Evolutionary conservation across 2,888 invertebrate species (phyloP).

Genomic region (Choreutis nemorana): DNA sequence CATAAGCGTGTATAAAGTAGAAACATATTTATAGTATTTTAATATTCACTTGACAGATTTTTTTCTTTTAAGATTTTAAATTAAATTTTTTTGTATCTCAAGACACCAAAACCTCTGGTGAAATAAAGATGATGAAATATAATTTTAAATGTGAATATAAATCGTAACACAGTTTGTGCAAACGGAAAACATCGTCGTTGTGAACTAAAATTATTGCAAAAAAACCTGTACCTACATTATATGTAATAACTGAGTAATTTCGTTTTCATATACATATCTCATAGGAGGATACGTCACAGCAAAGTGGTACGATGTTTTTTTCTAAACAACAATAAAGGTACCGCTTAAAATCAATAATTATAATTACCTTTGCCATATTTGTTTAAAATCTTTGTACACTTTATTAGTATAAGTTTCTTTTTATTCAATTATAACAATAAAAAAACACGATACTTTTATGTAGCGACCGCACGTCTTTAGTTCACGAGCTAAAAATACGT

Average conservation of each 20-base stretch:
- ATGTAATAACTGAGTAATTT: slow-evolving; percentile 1
- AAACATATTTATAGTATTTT: too few relatives aligned
- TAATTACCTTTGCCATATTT: slow-evolving; percentile 53
- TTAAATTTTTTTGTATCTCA: too few relatives aligned
- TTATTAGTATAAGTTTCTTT: slow-evolving; percentile 19
- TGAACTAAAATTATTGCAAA: too few relatives aligned
- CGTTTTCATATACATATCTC: slow-evolving; percentile 8
- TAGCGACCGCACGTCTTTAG: slow-evolving; percentile 30
- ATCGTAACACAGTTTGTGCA: too few relatives aligned
- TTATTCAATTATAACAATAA: slow-evolving; percentile 35
- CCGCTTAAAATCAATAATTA: slow-evolving; percentile 10
- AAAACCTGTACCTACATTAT: too few relatives aligned
- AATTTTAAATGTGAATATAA: too few relatives aligned
- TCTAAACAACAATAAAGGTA: slow-evolving; percentile 5
- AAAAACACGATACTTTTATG: too few relatives aligned
- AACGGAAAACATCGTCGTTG: too few relatives aligned
- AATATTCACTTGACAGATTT: slow-evolving; percentile 14
- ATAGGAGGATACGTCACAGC: slow-evolving; percentile 29
- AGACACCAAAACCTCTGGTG: too few relatives aligned
- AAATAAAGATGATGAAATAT: too few relatives aligned
- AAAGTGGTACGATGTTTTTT: slow-evolving; percentile 31
- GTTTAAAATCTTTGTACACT: slow-evolving; percentile 17
- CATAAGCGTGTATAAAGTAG: too few relatives aligned
- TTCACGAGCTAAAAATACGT: slow-evolving; percentile 41
- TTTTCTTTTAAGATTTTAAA: slow-evolving; percentile 15